Conservation (phyloP, 2,888 invertebrate species). For the Pseudeuparius sepicola region DNA sequence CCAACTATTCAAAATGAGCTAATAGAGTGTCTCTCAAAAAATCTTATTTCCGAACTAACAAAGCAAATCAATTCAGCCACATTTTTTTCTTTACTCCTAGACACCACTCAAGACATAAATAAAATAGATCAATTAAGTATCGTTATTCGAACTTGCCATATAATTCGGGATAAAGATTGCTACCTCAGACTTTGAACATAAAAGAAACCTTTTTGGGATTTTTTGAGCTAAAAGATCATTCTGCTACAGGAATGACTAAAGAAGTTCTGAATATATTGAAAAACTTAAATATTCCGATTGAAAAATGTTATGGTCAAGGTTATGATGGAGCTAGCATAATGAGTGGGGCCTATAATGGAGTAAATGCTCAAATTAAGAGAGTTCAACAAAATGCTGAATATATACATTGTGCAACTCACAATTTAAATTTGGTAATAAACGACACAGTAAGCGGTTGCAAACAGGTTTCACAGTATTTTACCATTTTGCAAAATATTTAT, state of each 20-base stretch:
- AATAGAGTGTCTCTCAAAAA: conserved; percentile 8
- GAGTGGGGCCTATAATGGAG: conserved; percentile 24
- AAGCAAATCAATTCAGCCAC: conserved; percentile 19
- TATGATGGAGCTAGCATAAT: conserved; percentile 33
- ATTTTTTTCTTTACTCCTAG: conserved; percentile 26
- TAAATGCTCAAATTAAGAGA: conserved; percentile 13
- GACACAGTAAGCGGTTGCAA: conserved; percentile 18
- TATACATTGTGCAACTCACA: no score
- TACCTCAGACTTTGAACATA: conserved; percentile 12
- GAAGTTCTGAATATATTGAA: conserved; percentile 11
- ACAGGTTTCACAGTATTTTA: conserved; percentile 20
- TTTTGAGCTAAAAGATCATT: conserved; percentile 22
- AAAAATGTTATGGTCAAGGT: conserved; percentile 22
- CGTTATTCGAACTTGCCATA: conserved; percentile 18
- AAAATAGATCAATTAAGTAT: conserved; percentile 30
- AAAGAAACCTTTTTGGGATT: conserved; percentile 26
- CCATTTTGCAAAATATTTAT: conserved; percentile 22
- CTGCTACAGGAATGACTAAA: conserved; percentile 22
- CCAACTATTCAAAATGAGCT: conserved; percentile 24
- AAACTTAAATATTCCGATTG: no score
- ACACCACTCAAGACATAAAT: conserved; percentile 26
- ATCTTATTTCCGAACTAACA: conserved; percentile 10
- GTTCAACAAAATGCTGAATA: conserved; percentile 18
- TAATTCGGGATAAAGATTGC: conserved; percentile 3
- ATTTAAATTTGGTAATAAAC: conserved; percentile 24